Evolutionary conservation across 2,888 invertebrate species (phyloP), one percentile per base, ranked within the genome.

Genomic region (Cheilosia vulpina): DNA sequence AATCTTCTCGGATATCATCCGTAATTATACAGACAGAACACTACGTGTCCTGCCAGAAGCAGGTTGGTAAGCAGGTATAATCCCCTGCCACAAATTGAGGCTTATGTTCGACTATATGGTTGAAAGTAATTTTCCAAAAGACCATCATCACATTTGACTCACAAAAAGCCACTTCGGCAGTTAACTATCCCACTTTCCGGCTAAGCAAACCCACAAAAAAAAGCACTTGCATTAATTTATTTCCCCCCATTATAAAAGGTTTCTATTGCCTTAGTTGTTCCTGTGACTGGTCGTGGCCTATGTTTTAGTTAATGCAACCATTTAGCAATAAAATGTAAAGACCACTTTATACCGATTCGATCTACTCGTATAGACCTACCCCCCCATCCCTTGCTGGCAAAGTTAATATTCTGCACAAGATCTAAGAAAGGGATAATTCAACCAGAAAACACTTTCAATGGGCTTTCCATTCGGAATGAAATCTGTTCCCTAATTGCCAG

Each of bases 401-500:
- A 63, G 78, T 79, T 79, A 72, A 65, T 79, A 79, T 66, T 77
- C 69, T 34, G 24, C 19, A 77, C 57, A 43, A 73, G 50, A 78
- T 83, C 63, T 52, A 27, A 43, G 41, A 45, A 65, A 71, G 58
- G 45, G 71, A 69, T 65, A 85, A 85, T 77, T 72, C 63, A 72
- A 76, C 55, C 71, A 80, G 68, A 75, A 79, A 66, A 57, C 60
- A 76, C 69, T 78, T 68, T 69, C 68, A 75, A 79, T 60, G 77
- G 52, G 27, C 72, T 81, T 72, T 81, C 57, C 71, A 68, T 71
- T 77, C 63, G 62, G 62, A 85, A 52, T 81, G 81, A 85, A 72
- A 85, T 76, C 85, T 72, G 76, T 81, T 77, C 62, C 62, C 57
- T 81, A 81, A 85, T 81, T 81, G 85, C 77, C 81, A 77, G 81